A percentile compares a stretch with the other conserved stretches of the same genome.
These are phyloP conservation scores for Callocephalon fimbriatum DNA, from an alignment of 2,113 vertebrate genomes.

Conservation along the genomic window DNA sequence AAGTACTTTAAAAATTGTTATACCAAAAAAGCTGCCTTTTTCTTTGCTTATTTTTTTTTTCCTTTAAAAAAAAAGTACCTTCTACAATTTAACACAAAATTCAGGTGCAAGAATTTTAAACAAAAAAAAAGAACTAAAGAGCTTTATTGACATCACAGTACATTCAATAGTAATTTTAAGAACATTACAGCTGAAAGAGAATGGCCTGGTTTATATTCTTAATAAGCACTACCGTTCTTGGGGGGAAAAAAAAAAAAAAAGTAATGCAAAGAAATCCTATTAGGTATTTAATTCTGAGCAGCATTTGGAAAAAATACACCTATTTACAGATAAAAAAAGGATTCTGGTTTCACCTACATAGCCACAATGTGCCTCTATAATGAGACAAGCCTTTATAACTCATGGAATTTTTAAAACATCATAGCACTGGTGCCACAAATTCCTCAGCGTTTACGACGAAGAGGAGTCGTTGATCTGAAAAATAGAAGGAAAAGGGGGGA, in stretches of 20 bases:
- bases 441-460: slow-evolving; percentile 95
- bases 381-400: slow-evolving; percentile 99
- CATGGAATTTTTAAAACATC: slow-evolving; percentile 97
- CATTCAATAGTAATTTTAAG: slow-evolving; percentile 89
- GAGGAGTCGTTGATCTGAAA: slow-evolving; percentile 92
- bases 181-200: slow-evolving; percentile 92
- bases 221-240: slow-evolving; percentile 83
- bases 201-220: slow-evolving; percentile 81
- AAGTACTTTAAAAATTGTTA: slow-evolving; percentile 75
- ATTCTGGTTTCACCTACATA: slow-evolving; percentile 93
- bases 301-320: slow-evolving; percentile 90
- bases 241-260: slow-evolving; percentile 65
- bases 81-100: slow-evolving; percentile 79
- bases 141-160: slow-evolving; percentile 93
- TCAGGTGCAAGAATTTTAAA: slow-evolving; percentile 83
- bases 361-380: slow-evolving; percentile 98
- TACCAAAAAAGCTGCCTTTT: slow-evolving; percentile 78
- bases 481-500: slow-evolving; percentile 72
- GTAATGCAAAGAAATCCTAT: slow-evolving; percentile 89
- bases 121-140: slow-evolving; percentile 86
- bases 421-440: slow-evolving; percentile 83
- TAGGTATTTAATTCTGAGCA: slow-evolving; percentile 86
- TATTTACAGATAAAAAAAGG: slow-evolving; percentile 92
- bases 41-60: neutral
- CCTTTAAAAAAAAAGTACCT: slow-evolving; percentile 33